Percentiles rank a stretch among this genome's conserved stretches.
phyloP scores from a whole-genome alignment of 1,140 invertebrate species.

The Drosophila takahashii region DNA sequence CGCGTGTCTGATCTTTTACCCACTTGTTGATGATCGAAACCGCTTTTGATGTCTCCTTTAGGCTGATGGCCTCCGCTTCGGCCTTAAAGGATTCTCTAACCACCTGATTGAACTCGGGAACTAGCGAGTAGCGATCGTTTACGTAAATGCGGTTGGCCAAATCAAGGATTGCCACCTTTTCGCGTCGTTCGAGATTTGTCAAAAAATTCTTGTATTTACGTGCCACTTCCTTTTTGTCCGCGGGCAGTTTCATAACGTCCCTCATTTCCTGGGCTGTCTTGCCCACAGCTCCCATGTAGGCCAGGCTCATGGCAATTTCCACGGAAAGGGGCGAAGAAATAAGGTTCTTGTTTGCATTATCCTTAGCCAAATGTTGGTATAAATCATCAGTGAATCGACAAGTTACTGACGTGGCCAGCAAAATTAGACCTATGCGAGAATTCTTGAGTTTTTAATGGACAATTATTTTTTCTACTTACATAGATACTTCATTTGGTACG shows the following conservation, averaged over 20 bases:
- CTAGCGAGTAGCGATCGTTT: constrained; percentile 12
- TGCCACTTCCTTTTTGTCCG: constrained; percentile 40
- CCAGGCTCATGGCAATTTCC: constrained; percentile 86
- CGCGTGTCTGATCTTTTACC: too few relatives aligned
- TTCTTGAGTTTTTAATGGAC: background rate
- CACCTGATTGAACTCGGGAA: too few relatives aligned
- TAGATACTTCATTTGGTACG: background rate
- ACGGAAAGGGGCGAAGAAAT: constrained; percentile 66
- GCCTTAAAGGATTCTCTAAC: too few relatives aligned
- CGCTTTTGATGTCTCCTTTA: too few relatives aligned
- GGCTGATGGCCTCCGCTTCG: too few relatives aligned
- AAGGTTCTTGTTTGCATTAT: constrained; percentile 84
- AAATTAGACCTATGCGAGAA: background rate
- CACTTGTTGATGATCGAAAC: too few relatives aligned
- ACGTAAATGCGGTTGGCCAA: constrained; percentile 76
- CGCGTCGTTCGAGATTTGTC: constrained; percentile 11
- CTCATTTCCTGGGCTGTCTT: constrained; percentile 86
- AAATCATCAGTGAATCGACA: background rate
- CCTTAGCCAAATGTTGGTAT: background rate
- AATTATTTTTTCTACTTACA: background rate
- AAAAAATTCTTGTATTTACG: constrained; percentile 19
- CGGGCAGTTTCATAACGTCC: constrained; percentile 79
- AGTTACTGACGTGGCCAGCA: background rate
- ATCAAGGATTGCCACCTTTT: constrained; percentile 45
- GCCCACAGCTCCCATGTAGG: constrained; percentile 86